Conservation (phyloP, 2,888 invertebrate species). For the Drosophila maculinotata region DNA sequence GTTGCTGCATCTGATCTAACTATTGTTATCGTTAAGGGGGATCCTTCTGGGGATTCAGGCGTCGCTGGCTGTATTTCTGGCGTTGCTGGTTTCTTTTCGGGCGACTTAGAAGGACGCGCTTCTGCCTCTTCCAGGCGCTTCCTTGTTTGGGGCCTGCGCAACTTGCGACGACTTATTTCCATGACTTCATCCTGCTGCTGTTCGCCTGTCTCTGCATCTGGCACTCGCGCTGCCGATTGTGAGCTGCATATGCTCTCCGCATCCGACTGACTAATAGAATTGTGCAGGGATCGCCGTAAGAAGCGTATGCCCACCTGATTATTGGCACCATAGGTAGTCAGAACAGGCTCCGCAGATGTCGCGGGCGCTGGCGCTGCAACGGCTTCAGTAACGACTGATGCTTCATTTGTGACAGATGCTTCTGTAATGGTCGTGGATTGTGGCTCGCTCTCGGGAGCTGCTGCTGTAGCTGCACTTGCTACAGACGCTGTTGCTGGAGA, state of each 20-base stretch:
- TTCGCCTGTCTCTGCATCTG: constrained; percentile 9
- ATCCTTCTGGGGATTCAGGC: no score
- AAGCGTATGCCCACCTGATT: constrained; percentile 61
- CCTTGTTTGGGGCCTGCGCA: constrained; percentile 37
- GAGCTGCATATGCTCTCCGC: constrained; percentile 59
- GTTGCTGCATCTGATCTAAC: constrained; percentile 7
- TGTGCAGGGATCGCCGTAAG: constrained; percentile 61
- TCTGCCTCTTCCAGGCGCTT: constrained; percentile 34
- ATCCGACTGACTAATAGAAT: constrained; percentile 68
- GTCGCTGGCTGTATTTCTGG: background rate
- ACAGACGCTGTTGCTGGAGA: constrained; percentile 3
- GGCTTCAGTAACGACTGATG: background rate
- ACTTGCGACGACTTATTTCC: constrained; percentile 37
- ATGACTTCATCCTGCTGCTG: constrained; percentile 17
- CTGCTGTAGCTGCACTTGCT: background rate
- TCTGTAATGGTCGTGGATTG: background rate
- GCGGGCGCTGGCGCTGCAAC: background rate
- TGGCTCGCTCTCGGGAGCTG: constrained; percentile 10
- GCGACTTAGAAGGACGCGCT: constrained; percentile 41
- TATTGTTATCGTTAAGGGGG: no score
- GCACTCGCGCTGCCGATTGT: constrained; percentile 9
- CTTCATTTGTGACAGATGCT: background rate
- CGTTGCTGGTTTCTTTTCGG: constrained; percentile 22
- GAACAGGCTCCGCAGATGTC: constrained; percentile 36
- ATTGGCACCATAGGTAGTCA: constrained; percentile 58